Conservation (phyloP, 2,888 invertebrate species). For the Drosophila lacicola region DNA sequence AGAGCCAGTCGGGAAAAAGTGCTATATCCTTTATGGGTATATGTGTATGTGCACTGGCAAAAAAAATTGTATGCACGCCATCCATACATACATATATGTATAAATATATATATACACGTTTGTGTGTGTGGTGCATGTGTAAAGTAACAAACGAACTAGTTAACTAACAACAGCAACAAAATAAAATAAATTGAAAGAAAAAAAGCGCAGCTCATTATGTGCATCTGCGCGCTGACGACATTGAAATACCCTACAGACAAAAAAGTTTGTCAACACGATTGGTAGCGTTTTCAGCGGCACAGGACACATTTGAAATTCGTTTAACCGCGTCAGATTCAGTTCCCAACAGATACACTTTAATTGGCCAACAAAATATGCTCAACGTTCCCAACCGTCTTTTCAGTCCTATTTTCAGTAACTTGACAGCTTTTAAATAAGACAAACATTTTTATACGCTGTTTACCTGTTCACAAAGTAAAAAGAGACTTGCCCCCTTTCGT, state of each 20-base stretch:
- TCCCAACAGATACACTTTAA: constrained; percentile 8
- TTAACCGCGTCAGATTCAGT: constrained; percentile 3
- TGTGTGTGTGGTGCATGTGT: constrained; percentile 24
- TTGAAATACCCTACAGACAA: constrained; percentile 23
- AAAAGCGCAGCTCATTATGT: constrained; percentile 42
- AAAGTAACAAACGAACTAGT: constrained; percentile 66
- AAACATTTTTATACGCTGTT: background rate
- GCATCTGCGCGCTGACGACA: constrained; percentile 12
- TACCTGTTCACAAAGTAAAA: background rate
- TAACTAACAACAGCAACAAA: constrained; percentile 55
- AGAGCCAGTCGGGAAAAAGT: constrained; percentile 59
- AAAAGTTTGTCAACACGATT: constrained; percentile 9
- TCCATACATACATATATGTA: constrained; percentile 3
- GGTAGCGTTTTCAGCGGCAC: constrained; percentile 1
- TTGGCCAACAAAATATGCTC: constrained; percentile 6
- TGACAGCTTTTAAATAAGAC: background rate
- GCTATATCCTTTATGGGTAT: constrained; percentile 24
- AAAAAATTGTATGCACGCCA: constrained; percentile 26
- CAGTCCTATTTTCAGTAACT: background rate
- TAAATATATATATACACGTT: constrained; percentile 8
- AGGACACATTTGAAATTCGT: constrained; percentile 10
- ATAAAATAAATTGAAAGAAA: constrained; percentile 20
- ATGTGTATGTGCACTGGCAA: constrained; percentile 13
- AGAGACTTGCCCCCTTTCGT: too few species aligned
- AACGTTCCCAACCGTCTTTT: background rate